Percentiles rank a stretch among this genome's conserved stretches.
Conservation (phyloP, 2,797 vertebrate genomes). For the Labroides dimidiatus region DNA sequence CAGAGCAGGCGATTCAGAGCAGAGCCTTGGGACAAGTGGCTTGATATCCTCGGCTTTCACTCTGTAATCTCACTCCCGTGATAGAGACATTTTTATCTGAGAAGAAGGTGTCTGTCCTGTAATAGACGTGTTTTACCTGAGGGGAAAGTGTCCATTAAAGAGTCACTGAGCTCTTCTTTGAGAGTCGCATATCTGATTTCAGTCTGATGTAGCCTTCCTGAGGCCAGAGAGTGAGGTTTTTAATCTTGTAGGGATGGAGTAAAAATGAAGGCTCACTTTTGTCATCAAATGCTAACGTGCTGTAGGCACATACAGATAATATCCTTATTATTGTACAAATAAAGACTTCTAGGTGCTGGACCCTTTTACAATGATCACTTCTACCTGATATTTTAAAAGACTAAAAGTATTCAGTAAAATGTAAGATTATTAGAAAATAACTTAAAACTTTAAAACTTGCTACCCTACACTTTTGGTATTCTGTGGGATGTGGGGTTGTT, state of each 20-base stretch:
- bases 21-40: conserved; percentile 43
- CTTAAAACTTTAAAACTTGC: too few species aligned
- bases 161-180: conserved; percentile 55
- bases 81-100: conserved; percentile 55
- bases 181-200: conserved; percentile 60
- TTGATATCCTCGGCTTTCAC: conserved; percentile 52
- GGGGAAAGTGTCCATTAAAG: conserved; percentile 67
- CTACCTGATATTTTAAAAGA: not conserved
- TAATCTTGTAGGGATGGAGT: conserved; percentile 42
- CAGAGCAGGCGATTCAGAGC: conserved; percentile 32
- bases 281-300: conserved; percentile 17
- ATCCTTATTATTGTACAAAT: not conserved
- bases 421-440: not conserved
- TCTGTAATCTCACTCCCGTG: conserved; percentile 37
- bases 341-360: conserved; percentile 9
- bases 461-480: not conserved
- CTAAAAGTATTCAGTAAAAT: not conserved
- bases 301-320: conserved; percentile 21
- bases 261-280: conserved; percentile 30
- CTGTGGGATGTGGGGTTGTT: too few species aligned
- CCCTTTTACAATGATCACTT: not conserved
- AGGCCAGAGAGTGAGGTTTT: conserved; percentile 40
- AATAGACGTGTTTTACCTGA: conserved; percentile 51
- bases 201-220: conserved; percentile 52
- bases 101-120: conserved; percentile 54